Evolutionary conservation across 2,888 invertebrate species (phyloP).

Genomic region (Dryobota labecula): DNA sequence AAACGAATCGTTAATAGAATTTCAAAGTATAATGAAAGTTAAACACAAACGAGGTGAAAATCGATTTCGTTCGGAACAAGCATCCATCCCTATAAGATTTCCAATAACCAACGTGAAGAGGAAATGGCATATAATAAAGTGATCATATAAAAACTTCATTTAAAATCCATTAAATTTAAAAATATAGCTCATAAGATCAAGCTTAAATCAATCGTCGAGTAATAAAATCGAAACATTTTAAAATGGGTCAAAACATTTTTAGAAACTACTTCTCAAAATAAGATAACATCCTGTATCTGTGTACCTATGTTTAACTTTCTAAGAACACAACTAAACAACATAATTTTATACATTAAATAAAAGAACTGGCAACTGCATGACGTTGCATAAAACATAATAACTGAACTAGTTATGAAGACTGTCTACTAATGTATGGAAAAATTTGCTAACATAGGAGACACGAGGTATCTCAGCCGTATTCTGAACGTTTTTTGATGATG

Average conservation of each 20-base stretch:
- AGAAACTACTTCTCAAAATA: neutral
- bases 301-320: neutral
- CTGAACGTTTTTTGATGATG: no score
- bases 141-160: slow-evolving; percentile 20
- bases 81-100: slow-evolving; percentile 21
- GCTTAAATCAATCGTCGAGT: neutral
- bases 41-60: slow-evolving; percentile 62
- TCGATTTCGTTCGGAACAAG: slow-evolving; percentile 46
- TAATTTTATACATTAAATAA: slow-evolving; percentile 18
- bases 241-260: neutral
- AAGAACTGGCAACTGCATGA: neutral
- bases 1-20: slow-evolving; percentile 65
- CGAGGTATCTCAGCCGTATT: neutral
- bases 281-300: neutral
- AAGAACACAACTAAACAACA: neutral
- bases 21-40: slow-evolving; percentile 69
- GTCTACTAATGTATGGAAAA: neutral
- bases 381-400: slow-evolving; percentile 10
- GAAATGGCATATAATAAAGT: slow-evolving; percentile 7
- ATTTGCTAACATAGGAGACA: neutral
- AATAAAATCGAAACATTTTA: neutral
- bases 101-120: slow-evolving; percentile 13
- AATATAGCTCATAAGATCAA: neutral
- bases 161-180: neutral
- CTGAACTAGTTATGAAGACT: slow-evolving; percentile 6